Conservation (phyloP, 2,888 invertebrate genomes). For the Brenthis hecate region DNA sequence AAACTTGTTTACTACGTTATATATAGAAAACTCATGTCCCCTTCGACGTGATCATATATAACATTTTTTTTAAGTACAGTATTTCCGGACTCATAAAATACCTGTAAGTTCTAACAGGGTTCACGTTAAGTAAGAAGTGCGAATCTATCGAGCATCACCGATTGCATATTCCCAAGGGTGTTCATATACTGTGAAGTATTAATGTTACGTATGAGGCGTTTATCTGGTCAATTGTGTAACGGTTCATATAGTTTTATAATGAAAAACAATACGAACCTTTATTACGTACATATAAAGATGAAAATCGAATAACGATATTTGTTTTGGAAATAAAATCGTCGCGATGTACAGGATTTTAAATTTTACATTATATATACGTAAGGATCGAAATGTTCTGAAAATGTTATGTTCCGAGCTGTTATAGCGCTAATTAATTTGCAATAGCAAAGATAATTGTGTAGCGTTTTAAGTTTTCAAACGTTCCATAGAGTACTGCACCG, state of each 20-base stretch:
- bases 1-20: too few species aligned
- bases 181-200: conserved; percentile 30
- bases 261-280: background rate
- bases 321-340: background rate
- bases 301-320: conserved; percentile 1
- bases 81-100: conserved; percentile 8
- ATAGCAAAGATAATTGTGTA: conserved; percentile 13
- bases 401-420: conserved; percentile 9
- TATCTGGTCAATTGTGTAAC: conserved; percentile 30
- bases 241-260: conserved; percentile 15
- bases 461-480: background rate
- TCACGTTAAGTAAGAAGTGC: conserved; percentile 13
- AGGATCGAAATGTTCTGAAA: conserved; percentile 3
- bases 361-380: background rate
- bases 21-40: too few species aligned
- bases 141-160: conserved; percentile 12
- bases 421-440: conserved; percentile 21
- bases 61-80: background rate
- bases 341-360: background rate
- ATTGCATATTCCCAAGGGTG: conserved; percentile 29
- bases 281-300: background rate
- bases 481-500: conserved; percentile 4
- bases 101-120: conserved; percentile 2
- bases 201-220: conserved; percentile 27
- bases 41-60: background rate